A percentile compares a stretch with the other conserved stretches of the same genome.
phyloP scores from a whole-genome alignment of 2,888 invertebrate species.

The Tetragnatha montana region DNA sequence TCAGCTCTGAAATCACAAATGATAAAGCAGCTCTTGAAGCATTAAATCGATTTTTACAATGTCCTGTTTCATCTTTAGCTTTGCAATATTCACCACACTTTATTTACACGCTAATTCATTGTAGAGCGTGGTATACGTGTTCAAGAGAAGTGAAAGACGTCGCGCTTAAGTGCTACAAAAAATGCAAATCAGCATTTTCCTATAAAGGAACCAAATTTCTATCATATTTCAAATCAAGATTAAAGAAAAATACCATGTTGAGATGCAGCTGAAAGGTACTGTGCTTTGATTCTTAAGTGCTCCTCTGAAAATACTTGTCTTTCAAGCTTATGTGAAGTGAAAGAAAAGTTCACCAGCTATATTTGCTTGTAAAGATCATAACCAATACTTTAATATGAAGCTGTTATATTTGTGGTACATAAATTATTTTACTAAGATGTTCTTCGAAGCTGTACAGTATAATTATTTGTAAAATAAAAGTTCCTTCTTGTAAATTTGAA shows the following conservation, averaged over 20 bases:
- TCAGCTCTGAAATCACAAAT: background rate
- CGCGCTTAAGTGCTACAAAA: constrained; percentile 14
- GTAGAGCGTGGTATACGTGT: constrained; percentile 1
- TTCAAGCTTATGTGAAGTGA: no score
- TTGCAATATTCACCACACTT: constrained; percentile 32
- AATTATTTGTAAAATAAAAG: no score
- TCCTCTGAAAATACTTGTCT: no score
- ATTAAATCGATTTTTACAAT: constrained; percentile 18
- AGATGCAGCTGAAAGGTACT: no score
- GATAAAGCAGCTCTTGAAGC: background rate
- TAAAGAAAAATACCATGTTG: constrained; percentile 9
- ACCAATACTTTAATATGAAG: no score
- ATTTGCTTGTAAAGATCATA: no score
- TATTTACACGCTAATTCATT: constrained; percentile 21
- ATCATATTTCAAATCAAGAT: constrained; percentile 14
- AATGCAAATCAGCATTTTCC: background rate
- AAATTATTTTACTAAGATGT: no score
- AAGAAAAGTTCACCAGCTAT: no score
- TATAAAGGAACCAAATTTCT: background rate
- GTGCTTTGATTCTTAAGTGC: no score
- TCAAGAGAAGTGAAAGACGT: background rate
- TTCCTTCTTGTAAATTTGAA: no score
- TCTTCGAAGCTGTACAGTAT: no score
- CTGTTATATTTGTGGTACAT: no score
- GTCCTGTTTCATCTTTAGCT: constrained; percentile 7